Evolutionary conservation across 2,113 vertebrate species (phyloP).

Genomic region (Antennarius striatus): DNA sequence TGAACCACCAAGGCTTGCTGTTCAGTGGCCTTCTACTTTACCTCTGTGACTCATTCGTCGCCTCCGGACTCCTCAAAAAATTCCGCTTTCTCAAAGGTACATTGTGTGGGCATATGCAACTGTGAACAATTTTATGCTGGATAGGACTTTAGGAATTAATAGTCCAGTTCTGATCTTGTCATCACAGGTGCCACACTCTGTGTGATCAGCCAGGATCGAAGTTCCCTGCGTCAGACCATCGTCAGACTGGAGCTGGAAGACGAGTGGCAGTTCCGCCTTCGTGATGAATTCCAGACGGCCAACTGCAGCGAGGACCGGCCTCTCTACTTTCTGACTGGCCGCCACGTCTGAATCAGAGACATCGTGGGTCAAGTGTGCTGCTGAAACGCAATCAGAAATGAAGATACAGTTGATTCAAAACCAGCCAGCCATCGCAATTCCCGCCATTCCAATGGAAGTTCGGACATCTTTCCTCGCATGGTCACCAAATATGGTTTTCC

Average conservation of each 20-base stretch:
- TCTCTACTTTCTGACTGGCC: conserved; percentile 95
- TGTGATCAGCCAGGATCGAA: conserved; percentile 97
- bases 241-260: conserved; percentile 95
- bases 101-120: not conserved
- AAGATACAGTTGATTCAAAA: conserved; percentile 29
- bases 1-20: conserved; percentile 87
- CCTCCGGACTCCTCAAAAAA: conserved; percentile 91
- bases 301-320: conserved; percentile 96
- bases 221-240: conserved; percentile 94
- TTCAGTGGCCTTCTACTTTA: conserved; percentile 97
- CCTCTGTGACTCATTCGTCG: conserved; percentile 96
- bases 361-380: not conserved
- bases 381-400: conserved; percentile 23
- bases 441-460: conserved; percentile 9
- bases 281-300: conserved; percentile 97
- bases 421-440: conserved; percentile 24
- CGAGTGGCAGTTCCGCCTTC: conserved; percentile 97
- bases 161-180: not conserved
- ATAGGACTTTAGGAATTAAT: no score
- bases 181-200: conserved; percentile 93
- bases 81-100: conserved; percentile 97
- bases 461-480: conserved; percentile 3
- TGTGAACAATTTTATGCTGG: not conserved
- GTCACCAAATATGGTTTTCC: conserved; percentile 22
- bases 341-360: conserved; percentile 83